Base-by-base conservation (phyloP, 1,140 invertebrate genomes). In the Gryon sp. region DNA sequence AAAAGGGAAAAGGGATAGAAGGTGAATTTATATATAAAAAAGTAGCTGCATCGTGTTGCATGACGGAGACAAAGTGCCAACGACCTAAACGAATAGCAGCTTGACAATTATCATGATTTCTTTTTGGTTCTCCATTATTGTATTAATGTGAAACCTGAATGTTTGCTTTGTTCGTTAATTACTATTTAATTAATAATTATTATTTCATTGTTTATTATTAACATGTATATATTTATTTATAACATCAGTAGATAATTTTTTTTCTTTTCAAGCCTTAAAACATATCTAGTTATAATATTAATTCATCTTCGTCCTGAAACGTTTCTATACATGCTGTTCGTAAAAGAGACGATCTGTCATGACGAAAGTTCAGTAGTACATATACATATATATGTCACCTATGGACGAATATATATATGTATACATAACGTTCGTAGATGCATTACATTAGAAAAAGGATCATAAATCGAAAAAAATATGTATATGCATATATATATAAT, bases 201-300 rank as follows among this genome's bases (percentile, higher is more conserved):
- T 79, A 83, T 34, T 63, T 59, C 43, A 63, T 38, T 73, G 36
- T 65, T 62, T 72, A 73, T 79, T 83, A 83, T 86, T 85, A 86
- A 87, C 83, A 86, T 84, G 78, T 83, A 85, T 85, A 81, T 83
- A 86, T 85, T 80, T 74, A 72, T 77, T 74, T 82, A 84, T 85
- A 86, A 86, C 83, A 84, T 85, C 65, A 77, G 82, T 84, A 82
- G 80, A 84, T 86, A 85, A 65, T 73, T 63, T 57, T 38, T 63
- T 28, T 28, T 50, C 79, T 83, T 80, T 82, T 76, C 70, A 84
- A 86, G 83, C 83, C 80, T 82, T 83, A 84, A 80, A 82, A 82
- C 80, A 68, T 84, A 83, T 65, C 78, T 83, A 83, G 46, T 63
- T 63, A 48, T 75, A 57, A 65, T 73, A 63, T 72, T 57, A 55